phyloP scores from a whole-genome alignment of 1,140 invertebrate species.

The Doryteuthis pealeii region DNA sequence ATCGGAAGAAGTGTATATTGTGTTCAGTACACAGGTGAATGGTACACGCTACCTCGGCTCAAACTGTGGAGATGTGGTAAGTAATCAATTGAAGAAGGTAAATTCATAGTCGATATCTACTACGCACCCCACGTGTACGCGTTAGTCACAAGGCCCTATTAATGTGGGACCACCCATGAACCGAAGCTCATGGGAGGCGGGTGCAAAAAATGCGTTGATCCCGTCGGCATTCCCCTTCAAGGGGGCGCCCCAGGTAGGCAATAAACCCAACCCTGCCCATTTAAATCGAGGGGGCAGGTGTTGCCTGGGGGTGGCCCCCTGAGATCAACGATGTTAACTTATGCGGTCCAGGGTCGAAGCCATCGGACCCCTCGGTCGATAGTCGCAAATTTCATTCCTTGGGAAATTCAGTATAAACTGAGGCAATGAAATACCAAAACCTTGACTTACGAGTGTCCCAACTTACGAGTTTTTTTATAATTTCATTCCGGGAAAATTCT shows the following conservation, averaged over 20 bases:
- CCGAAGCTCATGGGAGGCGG: too few species aligned
- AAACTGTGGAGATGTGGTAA: not conserved
- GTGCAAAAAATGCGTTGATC: too few species aligned
- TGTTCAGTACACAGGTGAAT: not conserved
- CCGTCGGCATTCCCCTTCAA: too few species aligned
- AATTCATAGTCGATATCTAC: not conserved
- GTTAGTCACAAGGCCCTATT: too few species aligned
- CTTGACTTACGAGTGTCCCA: not conserved
- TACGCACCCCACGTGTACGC: too few species aligned
- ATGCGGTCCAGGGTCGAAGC: too few species aligned
- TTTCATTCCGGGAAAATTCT: not conserved
- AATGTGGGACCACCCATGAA: too few species aligned
- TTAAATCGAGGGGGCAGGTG: too few species aligned
- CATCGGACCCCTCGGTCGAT: not conserved
- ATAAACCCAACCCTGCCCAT: too few species aligned
- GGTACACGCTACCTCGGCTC: not conserved
- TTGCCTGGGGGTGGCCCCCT: too few species aligned
- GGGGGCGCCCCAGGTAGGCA: too few species aligned
- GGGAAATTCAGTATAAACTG: not conserved
- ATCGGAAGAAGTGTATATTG: not conserved
- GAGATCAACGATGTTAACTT: too few species aligned
- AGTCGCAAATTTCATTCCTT: not conserved
- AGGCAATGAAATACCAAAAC: not conserved
- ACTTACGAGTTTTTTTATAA: not conserved
- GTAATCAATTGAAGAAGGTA: not conserved